Percentiles rank a stretch among this genome's conserved stretches.
Evolutionary conservation across 2,888 invertebrate genomes (phyloP).

Genomic region (Caenorhabditis uteleia): DNA sequence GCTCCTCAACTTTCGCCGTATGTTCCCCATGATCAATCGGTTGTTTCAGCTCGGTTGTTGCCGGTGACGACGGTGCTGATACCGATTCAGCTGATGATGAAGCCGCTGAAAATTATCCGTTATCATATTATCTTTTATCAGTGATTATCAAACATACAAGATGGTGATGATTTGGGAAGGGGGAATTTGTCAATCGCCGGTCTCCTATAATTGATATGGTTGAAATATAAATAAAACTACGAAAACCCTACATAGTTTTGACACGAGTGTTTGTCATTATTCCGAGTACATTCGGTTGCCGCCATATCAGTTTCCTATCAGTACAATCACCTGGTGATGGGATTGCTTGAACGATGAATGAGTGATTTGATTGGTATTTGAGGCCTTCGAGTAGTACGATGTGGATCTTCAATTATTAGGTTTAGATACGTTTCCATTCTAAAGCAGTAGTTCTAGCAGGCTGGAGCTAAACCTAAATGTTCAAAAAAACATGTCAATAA

Average conservation of each 20-base stretch:
- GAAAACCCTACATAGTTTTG: conserved; percentile 14
- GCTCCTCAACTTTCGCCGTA: conserved; percentile 21
- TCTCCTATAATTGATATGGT: too few species aligned
- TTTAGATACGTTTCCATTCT: too few species aligned
- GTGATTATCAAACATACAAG: too few species aligned
- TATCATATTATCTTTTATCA: too few species aligned
- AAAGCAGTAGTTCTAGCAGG: too few species aligned
- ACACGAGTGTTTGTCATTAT: conserved; percentile 28
- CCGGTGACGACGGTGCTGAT: conserved; percentile 4
- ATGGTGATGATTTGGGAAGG: too few species aligned
- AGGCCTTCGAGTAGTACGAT: conserved; percentile 22
- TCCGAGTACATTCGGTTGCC: conserved; percentile 23
- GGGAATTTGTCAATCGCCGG: too few species aligned
- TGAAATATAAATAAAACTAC: not conserved
- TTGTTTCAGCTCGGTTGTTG: not conserved
- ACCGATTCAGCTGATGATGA: too few species aligned
- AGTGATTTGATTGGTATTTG: conserved; percentile 32
- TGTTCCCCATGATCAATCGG: conserved; percentile 13
- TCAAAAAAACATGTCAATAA: too few species aligned
- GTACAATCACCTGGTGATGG: conserved; percentile 31
- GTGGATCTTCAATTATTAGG: too few species aligned
- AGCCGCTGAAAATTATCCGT: too few species aligned
- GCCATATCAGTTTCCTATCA: conserved; percentile 30
- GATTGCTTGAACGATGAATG: conserved; percentile 35
- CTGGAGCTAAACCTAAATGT: too few species aligned